Percentiles rank a stretch among this genome's conserved stretches.
phyloP scores from a whole-genome alignment of 2,888 invertebrate genomes.

The Seira sanloemensis region DNA sequence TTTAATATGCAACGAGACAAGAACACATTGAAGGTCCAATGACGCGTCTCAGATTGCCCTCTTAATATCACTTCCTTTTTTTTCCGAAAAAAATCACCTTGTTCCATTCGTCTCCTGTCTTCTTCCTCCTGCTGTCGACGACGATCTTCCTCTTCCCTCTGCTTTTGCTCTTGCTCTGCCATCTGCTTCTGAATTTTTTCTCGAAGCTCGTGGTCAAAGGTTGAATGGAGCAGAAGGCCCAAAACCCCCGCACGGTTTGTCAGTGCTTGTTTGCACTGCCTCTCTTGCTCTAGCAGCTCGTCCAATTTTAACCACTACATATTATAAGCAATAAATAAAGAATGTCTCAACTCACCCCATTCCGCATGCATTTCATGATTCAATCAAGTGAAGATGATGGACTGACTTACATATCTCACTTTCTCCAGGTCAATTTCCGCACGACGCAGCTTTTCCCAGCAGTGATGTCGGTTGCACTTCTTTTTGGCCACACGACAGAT shows the following conservation, averaged over 20 bases:
- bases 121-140: constrained; percentile 20
- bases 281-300: constrained; percentile 94
- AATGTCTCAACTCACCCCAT: too few relatives aligned
- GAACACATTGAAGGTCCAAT: too few relatives aligned
- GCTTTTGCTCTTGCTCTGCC: constrained; percentile 39
- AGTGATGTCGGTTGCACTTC: constrained; percentile 92
- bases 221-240: constrained; percentile 96
- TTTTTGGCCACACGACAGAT: constrained; percentile 93
- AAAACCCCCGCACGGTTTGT: constrained; percentile 92
- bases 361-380: constrained; percentile 12
- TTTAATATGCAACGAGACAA: too few relatives aligned
- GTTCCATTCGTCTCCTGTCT: not conserved
- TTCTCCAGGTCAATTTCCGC: constrained; percentile 96
- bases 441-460: constrained; percentile 95
- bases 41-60: too few relatives aligned
- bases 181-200: constrained; percentile 76
- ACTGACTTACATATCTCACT: constrained; percentile 77
- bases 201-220: constrained; percentile 95
- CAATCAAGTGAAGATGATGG: not conserved
- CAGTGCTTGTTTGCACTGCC: constrained; percentile 85
- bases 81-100: not conserved
- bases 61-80: not conserved
- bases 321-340: not conserved
- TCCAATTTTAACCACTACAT: constrained; percentile 95
- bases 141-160: constrained; percentile 27